phyloP scores from a whole-genome alignment of 2,113 vertebrate genomes.

The Uria lomvia region DNA sequence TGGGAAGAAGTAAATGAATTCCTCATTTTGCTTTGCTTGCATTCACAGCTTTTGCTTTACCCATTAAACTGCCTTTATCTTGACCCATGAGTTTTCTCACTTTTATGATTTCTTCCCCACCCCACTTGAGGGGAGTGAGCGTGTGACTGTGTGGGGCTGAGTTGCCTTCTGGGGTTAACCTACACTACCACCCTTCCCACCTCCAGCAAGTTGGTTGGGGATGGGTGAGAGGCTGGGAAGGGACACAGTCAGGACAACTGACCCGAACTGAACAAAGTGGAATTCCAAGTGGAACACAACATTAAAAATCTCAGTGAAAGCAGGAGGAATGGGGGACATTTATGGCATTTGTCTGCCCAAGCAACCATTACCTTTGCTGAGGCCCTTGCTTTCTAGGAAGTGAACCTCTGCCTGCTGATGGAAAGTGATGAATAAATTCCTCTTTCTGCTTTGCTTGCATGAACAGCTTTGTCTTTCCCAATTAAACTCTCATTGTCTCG shows the following conservation, averaged over 20 bases:
- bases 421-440: neutral
- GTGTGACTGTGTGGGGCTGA: rapidly evolving
- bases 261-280: neutral
- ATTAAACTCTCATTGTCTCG: neutral
- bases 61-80: neutral
- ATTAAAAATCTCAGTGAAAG: neutral
- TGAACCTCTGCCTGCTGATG: neutral
- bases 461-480: neutral
- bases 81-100: neutral
- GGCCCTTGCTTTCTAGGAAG: neutral
- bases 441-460: neutral
- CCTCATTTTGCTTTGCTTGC: neutral
- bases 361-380: neutral
- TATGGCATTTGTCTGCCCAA: neutral
- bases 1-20: neutral
- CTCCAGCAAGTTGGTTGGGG: neutral
- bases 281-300: neutral
- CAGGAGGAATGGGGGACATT: neutral
- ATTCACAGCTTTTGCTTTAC: neutral
- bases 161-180: neutral
- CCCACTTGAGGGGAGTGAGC: neutral
- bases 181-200: neutral
- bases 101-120: neutral
- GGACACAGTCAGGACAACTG: neutral
- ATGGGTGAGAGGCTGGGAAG: neutral